These are phyloP conservation scores for Trachemys scripta DNA, from an alignment of 2,113 vertebrate species.

Conservation along the genomic window DNA sequence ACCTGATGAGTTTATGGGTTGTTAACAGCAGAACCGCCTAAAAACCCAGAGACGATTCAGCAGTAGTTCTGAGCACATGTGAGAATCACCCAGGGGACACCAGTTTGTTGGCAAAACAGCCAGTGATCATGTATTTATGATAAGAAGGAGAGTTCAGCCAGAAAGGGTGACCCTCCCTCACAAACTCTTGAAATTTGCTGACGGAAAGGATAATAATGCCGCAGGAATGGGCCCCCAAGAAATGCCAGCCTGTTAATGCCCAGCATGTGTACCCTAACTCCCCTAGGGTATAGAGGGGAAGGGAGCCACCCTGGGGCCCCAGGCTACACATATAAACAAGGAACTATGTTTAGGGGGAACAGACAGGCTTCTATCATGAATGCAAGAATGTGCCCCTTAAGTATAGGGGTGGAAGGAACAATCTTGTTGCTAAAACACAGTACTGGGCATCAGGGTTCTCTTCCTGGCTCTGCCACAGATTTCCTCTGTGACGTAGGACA, in stretches of 20 bases:
- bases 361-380: neutral
- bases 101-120: neutral
- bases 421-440: neutral
- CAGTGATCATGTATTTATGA: neutral
- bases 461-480: neutral
- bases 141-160: neutral
- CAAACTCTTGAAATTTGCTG: neutral
- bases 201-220: neutral
- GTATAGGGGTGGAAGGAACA: neutral
- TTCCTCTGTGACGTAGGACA: neutral
- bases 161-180: neutral
- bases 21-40: neutral
- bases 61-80: neutral
- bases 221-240: neutral
- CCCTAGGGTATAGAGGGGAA: neutral
- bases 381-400: neutral
- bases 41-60: neutral
- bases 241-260: neutral
- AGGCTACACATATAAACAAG: fast-evolving
- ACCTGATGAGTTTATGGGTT: neutral
- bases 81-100: neutral
- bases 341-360: neutral
- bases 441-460: neutral
- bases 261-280: neutral
- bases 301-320: neutral